Evolutionary conservation across 2,888 invertebrate genomes (phyloP), one percentile per base, ranked within the genome.

Genomic region (Hololepta plana): DNA sequence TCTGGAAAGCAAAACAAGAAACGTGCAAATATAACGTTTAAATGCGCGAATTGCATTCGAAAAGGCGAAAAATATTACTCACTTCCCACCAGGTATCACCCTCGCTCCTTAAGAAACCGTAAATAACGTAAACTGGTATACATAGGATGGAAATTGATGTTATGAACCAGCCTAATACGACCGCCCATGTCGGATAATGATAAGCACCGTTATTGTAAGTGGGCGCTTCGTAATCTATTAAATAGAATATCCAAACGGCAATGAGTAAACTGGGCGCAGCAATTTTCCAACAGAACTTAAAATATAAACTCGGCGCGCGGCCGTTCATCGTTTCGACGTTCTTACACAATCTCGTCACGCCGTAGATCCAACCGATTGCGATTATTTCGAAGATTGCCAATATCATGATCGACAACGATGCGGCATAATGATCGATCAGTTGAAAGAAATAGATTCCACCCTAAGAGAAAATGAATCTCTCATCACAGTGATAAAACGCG

Each of bases 361-460:
- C 90, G 47, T 90, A 91, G 47, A 85, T 77, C 88, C 90, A 91
- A 4, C 84, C 72, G 32, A 91, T 72, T 5, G 79, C 90, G 27
- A 88, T 76, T 25, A 87, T 76, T 63, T 91, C 90, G 45, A 90
- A 88, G 55, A 91, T 88, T 16, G 90, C 88, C 36, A 90, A 64
- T 48, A 85, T 88, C 59, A 90, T 79, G 27, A 90, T 80, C 28
- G 88, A 82, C 41, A 88, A 74, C 22, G 82, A 81, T 10, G 87
- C 85, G n/a, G 88, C 84, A 49, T 87, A 91, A 47, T 82, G 84
- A 47, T 91, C 90, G 58, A 91, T 77, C 33, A 91, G 52, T 60
- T 88, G 87, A 50, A 91, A 87, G 49, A 80, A 79, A 49, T 80
- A 90, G 46, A 88, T 88, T 38, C 90, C 91, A 39, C 87, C 84